phyloP scores from a whole-genome alignment of 2,888 invertebrate genomes.

The Scaptomyza tumidula region DNA sequence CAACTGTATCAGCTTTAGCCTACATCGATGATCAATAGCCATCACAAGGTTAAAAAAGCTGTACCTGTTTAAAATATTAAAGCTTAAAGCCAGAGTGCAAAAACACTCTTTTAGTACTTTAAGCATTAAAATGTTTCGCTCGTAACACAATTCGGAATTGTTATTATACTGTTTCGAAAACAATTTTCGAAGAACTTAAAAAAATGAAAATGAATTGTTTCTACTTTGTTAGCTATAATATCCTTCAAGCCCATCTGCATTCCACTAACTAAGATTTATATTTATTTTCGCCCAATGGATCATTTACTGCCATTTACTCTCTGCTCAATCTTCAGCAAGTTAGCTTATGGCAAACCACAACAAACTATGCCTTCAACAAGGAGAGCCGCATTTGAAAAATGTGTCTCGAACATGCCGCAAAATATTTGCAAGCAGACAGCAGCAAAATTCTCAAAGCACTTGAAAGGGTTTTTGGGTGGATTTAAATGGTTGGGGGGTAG shows the following conservation, averaged over 20 bases:
- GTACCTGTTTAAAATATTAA: neutral
- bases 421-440: slow-evolving; percentile 13
- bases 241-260: neutral
- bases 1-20: slow-evolving; percentile 14
- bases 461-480: slow-evolving; percentile 31
- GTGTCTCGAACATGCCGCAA: slow-evolving; percentile 41
- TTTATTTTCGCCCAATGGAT: slow-evolving; percentile 11
- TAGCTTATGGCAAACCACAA: slow-evolving; percentile 25
- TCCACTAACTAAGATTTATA: slow-evolving; percentile 1
- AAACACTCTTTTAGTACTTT: neutral
- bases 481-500: neutral
- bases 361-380: slow-evolving; percentile 12
- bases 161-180: neutral
- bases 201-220: neutral
- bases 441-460: slow-evolving; percentile 14
- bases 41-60: neutral
- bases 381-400: slow-evolving; percentile 56
- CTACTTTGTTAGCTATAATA: neutral
- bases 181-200: no score
- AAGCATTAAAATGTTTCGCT: neutral
- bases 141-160: neutral
- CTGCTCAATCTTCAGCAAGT: slow-evolving; percentile 11
- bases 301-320: slow-evolving; percentile 9
- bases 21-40: neutral
- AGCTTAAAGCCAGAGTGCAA: neutral